These are phyloP conservation scores for Macroglossus sobrinus DNA, from an alignment of 2,113 vertebrate species.

Conservation along the genomic window DNA sequence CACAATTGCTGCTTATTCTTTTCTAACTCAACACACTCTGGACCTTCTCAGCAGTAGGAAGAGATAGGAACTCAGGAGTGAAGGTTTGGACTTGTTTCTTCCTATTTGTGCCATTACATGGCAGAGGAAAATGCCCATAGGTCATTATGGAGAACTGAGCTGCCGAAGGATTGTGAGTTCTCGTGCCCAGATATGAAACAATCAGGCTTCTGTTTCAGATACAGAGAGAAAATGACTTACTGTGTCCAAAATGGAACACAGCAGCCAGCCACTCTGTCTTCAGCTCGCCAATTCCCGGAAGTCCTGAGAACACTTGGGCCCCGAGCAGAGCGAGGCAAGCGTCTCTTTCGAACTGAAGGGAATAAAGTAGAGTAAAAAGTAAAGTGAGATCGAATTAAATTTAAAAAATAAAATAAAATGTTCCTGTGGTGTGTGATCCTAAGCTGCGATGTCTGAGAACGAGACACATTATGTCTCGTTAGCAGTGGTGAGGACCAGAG, in stretches of 20 bases:
- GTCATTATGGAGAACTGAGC: constrained; percentile 10
- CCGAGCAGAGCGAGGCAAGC: not conserved
- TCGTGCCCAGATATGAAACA: not conserved
- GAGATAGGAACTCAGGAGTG: not conserved
- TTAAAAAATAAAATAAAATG: not conserved
- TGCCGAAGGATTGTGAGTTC: constrained; percentile 23
- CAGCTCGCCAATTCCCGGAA: not conserved
- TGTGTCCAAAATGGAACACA: not conserved
- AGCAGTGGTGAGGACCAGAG: not conserved
- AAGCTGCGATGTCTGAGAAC: not conserved
- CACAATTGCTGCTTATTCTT: not conserved
- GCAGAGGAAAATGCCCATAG: not conserved
- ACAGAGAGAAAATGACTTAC: not conserved
- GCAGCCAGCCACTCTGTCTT: not conserved
- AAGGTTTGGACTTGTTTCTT: not conserved
- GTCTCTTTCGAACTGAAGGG: not conserved
- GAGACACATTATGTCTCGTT: not conserved
- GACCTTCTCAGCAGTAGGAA: not conserved
- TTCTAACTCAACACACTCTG: not conserved
- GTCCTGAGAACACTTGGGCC: not conserved
- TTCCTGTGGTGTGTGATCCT: not conserved
- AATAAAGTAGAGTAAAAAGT: not conserved
- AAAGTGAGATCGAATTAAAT: not conserved
- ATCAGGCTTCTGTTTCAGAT: constrained; percentile 34
- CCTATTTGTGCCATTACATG: not conserved